A percentile compares a stretch with the other conserved stretches of the same genome.
These are phyloP conservation scores for Anthrax anthrax DNA, from an alignment of 2,888 invertebrate genomes.

Conservation along the genomic window DNA sequence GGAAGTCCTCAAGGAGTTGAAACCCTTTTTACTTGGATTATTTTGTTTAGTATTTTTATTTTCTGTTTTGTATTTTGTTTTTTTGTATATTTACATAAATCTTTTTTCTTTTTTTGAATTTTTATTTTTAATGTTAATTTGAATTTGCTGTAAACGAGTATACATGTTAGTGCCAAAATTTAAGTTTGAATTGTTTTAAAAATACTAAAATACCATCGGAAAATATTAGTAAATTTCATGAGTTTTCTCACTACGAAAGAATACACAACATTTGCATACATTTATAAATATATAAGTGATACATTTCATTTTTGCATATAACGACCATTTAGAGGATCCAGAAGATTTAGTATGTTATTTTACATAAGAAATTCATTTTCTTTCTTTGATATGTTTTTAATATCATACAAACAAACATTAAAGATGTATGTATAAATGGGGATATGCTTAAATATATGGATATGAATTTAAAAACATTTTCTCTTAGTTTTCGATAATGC, in stretches of 20 bases:
- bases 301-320: slow-evolving; percentile 8
- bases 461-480: too few species aligned
- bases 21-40: background rate
- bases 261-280: too few species aligned
- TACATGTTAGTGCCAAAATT: background rate
- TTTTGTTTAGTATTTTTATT: background rate
- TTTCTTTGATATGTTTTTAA: too few species aligned
- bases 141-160: background rate
- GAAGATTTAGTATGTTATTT: slow-evolving; percentile 5
- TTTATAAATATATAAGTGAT: background rate
- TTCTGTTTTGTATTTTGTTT: background rate
- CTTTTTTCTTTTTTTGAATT: background rate
- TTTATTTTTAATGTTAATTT: background rate
- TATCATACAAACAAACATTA: too few species aligned
- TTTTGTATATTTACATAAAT: too few species aligned
- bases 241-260: too few species aligned
- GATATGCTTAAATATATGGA: too few species aligned
- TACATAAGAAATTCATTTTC: background rate
- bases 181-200: too few species aligned
- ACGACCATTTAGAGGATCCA: slow-evolving; percentile 7
- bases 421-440: too few species aligned
- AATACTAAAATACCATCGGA: too few species aligned
- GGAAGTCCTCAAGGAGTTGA: slow-evolving; percentile 2
- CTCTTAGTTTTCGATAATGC: slow-evolving; percentile 2
- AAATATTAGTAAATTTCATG: background rate